Evolutionary conservation across 2,113 vertebrate species (phyloP).

Genomic region (Caloenas nicobarica): DNA sequence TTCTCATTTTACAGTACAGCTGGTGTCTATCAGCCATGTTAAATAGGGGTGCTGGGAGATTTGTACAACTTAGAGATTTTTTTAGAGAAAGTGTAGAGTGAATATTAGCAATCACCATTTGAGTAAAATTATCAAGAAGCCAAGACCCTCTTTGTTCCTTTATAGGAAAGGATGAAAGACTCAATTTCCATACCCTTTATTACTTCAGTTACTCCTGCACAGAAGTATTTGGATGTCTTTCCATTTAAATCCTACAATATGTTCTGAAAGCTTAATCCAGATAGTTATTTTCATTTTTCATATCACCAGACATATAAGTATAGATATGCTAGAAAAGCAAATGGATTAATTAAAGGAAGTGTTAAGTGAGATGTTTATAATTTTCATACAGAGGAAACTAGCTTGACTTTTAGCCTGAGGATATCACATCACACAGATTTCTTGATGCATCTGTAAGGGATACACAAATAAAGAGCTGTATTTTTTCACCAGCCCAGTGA

Average conservation of each 20-base stretch:
- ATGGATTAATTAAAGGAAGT: slow-evolving; percentile 9
- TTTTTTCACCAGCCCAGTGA: slow-evolving; percentile 6
- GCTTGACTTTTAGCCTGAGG: neutral
- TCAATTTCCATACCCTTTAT: neutral
- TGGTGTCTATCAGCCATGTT: neutral
- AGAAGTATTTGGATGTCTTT: neutral
- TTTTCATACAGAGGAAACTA: slow-evolving; percentile 1
- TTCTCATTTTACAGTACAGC: slow-evolving; percentile 12
- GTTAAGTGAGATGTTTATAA: slow-evolving; percentile 8
- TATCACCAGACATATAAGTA: neutral
- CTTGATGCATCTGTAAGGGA: neutral
- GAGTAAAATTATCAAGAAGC: neutral
- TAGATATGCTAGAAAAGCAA: neutral
- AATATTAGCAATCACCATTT: neutral
- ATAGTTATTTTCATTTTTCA: neutral
- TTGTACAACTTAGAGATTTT: neutral
- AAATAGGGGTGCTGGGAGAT: neutral
- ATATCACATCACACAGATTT: neutral
- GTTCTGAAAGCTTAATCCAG: neutral
- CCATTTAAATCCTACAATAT: neutral
- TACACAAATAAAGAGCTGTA: neutral
- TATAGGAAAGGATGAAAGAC: neutral
- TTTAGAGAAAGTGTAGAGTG: neutral
- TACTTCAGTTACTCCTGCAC: neutral
- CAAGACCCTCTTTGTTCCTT: neutral